These are phyloP conservation scores for Molossus alvarezi DNA, from an alignment of 2,797 vertebrate species.

Conservation along the genomic window DNA sequence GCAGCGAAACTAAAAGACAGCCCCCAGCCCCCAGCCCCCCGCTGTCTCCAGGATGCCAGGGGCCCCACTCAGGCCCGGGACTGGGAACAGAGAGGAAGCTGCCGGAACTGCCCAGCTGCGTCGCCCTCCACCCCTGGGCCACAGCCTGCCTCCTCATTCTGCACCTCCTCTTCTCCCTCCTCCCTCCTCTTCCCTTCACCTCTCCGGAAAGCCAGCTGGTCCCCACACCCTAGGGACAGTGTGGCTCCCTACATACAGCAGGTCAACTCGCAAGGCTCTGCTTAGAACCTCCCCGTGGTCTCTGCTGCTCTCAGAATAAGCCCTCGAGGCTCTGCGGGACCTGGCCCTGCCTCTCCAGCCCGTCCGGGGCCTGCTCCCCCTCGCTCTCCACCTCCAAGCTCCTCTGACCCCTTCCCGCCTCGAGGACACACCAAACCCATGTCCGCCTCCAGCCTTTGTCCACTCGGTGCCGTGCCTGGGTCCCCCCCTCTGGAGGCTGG, in stretches of 20 bases:
- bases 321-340: background rate
- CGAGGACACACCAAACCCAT: background rate
- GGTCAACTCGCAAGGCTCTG: background rate
- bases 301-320: background rate
- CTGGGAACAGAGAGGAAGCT: background rate
- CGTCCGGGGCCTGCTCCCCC: background rate
- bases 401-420: background rate
- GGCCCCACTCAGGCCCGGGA: background rate
- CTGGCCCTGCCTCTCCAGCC: background rate
- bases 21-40: background rate
- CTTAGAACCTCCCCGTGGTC: background rate
- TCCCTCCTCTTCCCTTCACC: background rate
- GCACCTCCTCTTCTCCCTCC: background rate
- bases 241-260: background rate
- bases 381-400: background rate
- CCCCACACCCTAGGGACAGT: background rate
- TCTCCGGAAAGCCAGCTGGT: background rate
- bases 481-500: background rate
- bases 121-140: no score
- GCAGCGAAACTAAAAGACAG: background rate
- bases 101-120: fast-evolving
- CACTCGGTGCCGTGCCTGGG: background rate
- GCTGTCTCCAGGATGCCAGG: background rate
- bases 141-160: background rate
- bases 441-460: background rate